A percentile compares a stretch with the other conserved stretches of the same genome.
Evolutionary conservation across 2,797 vertebrate species (phyloP).

Genomic region (Anguilla pacifica): DNA sequence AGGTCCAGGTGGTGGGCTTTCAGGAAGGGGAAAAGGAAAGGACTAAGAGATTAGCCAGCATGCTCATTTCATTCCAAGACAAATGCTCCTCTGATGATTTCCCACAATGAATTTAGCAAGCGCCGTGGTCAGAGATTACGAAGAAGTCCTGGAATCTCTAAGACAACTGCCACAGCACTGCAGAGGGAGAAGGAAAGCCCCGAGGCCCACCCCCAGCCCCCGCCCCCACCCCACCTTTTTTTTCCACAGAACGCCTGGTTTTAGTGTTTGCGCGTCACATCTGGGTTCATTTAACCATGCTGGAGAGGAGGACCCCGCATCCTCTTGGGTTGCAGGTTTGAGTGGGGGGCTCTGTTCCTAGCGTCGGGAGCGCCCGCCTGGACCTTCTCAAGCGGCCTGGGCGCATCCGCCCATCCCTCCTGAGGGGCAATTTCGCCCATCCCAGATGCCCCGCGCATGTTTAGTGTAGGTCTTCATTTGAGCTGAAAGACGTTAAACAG

Average conservation of each 20-base stretch:
- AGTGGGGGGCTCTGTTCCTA: conserved; percentile 84
- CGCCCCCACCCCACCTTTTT: conserved; percentile 34
- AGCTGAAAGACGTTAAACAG: conserved; percentile 94
- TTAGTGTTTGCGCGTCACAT: conserved; percentile 81
- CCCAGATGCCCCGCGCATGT: conserved; percentile 88
- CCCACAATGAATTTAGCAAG: conserved; percentile 82
- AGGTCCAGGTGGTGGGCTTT: conserved; percentile 68
- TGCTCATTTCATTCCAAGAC: conserved; percentile 74
- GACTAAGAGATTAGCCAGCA: conserved; percentile 75
- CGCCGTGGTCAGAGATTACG: conserved; percentile 85
- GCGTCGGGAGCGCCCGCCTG: conserved; percentile 78
- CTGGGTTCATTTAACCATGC: conserved; percentile 89
- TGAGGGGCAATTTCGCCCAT: conserved; percentile 80
- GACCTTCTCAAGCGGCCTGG: conserved; percentile 85
- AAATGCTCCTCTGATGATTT: conserved; percentile 79
- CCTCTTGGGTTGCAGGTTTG: conserved; percentile 89
- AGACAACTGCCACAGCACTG: conserved; percentile 75
- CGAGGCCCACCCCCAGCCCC: conserved; percentile 29
- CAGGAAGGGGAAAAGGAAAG: conserved; percentile 77
- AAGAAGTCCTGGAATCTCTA: conserved; percentile 83
- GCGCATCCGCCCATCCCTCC: conserved; percentile 73
- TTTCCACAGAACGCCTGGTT: conserved; percentile 68
- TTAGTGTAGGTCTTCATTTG: conserved; percentile 88
- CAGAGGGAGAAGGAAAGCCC: conserved; percentile 51
- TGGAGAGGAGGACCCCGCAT: conserved; percentile 63